Base-by-base conservation (phyloP, 1,140 invertebrate genomes). In the Drosophila subobscura region DNA sequence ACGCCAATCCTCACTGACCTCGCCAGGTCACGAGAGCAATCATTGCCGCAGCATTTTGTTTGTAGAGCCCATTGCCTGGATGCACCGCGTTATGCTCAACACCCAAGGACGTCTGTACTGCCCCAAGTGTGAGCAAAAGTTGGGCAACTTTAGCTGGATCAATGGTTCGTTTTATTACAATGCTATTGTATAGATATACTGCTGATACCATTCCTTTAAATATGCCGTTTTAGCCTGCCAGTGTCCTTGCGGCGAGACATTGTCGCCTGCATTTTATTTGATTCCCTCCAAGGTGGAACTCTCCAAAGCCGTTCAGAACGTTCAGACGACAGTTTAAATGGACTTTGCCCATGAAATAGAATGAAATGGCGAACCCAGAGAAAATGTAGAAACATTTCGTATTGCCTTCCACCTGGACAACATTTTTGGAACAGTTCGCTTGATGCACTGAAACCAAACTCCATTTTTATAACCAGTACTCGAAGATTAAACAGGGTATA, bases 251-350 rank as follows among this genome's bases (percentile, higher is more conserved):
- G 96, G 96, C 3, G 94, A 95, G 64, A 96, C 96, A 91, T 95
- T 97, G 55, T 95, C 96, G 16, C 96, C 96, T 1, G 96, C 96
- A 6, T 97, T 97, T 92, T 97, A 97, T 91, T 92, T 97, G 52
- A 95, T 96, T 77, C 96, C 96, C 49, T 97, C 96, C 3, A 97
- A 96, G 92, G 95, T 97, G 45, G 96, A 97, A 89, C 95, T 95
- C 93, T 96, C 96, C 57, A 96, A 96, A 90, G 95, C 95, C 54
- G 96, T 97, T 40, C 96, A 97, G 90, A 97, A 97, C 91, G 95
- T 97, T 60, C 95, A 97, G 92, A 94, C 95, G 33, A 97, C 96
- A 14, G 93, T 97, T 76, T 97, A 94, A 46, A 10, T 47, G 29
- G 20, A 29, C 5, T 42, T 22, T 5, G 4, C 22, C 40, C 55